Conservation (phyloP, 2,113 vertebrate species). For the Albula goreensis region DNA sequence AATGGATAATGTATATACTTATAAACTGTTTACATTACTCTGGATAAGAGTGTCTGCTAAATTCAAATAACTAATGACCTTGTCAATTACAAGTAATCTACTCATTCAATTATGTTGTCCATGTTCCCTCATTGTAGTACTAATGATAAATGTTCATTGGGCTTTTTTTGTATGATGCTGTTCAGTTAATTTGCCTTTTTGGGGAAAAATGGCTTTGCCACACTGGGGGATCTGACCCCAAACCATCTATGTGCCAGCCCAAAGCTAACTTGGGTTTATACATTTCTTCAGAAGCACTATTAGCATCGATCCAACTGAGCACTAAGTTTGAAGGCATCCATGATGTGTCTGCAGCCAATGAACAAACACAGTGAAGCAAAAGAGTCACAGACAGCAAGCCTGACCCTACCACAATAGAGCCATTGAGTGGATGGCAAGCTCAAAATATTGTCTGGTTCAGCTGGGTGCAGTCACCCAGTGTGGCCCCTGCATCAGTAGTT, state of each 20-base stretch:
- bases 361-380: not conserved
- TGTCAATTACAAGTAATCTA: too few relatives aligned
- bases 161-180: too few relatives aligned
- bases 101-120: too few relatives aligned
- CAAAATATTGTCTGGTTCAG: not conserved
- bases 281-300: not conserved
- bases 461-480: not conserved
- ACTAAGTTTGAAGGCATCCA: not conserved
- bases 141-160: too few relatives aligned
- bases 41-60: too few relatives aligned
- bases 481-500: not conserved
- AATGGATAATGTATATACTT: too few relatives aligned
- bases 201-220: not conserved
- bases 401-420: not conserved
- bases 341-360: not conserved
- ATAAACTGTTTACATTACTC: too few relatives aligned
- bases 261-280: not conserved
- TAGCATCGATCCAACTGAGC: not conserved
- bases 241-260: not conserved
- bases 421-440: not conserved
- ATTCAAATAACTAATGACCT: too few relatives aligned
- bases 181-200: too few relatives aligned
- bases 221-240: not conserved
- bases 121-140: too few relatives aligned
- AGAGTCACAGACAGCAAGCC: not conserved